phyloP scores from a whole-genome alignment of 2,797 vertebrate genomes.

The Loriculus beryllinus region DNA sequence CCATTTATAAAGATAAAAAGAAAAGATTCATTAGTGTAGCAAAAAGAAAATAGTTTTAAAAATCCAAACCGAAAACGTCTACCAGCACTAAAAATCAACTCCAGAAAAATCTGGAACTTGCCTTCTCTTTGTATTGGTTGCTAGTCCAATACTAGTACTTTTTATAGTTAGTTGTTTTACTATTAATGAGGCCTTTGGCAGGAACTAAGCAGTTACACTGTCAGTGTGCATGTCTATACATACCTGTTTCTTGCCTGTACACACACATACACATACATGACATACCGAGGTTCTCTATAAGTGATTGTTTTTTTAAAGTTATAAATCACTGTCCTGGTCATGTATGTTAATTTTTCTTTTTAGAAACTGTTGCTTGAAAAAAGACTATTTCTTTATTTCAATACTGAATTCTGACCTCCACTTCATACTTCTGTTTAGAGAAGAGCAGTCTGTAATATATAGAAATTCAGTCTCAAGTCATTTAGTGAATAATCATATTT shows the following conservation, averaged over 20 bases:
- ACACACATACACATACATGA: background rate
- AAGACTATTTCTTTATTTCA: background rate
- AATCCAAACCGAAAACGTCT: background rate
- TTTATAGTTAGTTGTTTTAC: background rate
- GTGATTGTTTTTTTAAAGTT: background rate
- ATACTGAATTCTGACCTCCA: background rate
- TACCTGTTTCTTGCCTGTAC: background rate
- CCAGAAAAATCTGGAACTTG: background rate
- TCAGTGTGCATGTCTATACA: rapidly evolving
- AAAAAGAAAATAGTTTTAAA: background rate
- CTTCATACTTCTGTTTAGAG: background rate
- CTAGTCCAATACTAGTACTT: background rate
- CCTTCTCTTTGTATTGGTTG: background rate
- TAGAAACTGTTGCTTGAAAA: background rate
- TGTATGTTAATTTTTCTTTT: background rate
- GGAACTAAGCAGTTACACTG: background rate
- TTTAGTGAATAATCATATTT: background rate
- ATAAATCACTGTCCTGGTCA: background rate
- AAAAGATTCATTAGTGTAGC: background rate
- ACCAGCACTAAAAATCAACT: background rate
- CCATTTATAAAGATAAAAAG: background rate
- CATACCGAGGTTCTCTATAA: background rate
- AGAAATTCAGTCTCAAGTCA: background rate
- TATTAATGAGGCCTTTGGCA: background rate
- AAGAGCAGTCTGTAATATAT: background rate